Evolutionary conservation across 1,140 invertebrate genomes (phyloP).

Genomic region (Melanaphis sacchari): DNA sequence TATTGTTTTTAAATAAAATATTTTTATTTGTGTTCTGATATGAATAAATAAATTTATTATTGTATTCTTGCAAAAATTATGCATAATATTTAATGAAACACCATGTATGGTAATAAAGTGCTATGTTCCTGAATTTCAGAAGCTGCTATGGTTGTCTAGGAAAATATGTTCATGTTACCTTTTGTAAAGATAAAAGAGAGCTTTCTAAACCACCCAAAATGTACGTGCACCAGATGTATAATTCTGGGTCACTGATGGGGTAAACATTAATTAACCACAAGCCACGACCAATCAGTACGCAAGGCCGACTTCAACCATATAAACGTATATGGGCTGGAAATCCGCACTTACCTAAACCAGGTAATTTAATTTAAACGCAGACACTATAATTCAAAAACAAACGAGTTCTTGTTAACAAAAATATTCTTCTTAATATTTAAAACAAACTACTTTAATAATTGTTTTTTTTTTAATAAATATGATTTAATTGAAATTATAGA

Average conservation of each 20-base stretch:
- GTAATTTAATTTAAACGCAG: slow-evolving; percentile 10
- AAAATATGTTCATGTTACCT: not conserved
- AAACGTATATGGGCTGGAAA: not conserved
- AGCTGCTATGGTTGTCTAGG: not conserved
- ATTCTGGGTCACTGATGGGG: slow-evolving; percentile 21
- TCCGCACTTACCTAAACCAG: not conserved
- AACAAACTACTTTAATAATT: not conserved
- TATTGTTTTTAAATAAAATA: not conserved
- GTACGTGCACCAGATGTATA: slow-evolving; percentile 41
- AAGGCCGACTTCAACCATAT: not conserved
- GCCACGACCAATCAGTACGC: slow-evolving; percentile 34
- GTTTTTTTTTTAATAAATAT: not conserved
- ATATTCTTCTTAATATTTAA: not conserved
- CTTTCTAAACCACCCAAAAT: not conserved
- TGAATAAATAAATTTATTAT: not conserved
- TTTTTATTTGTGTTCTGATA: not conserved
- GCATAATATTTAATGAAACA: not conserved
- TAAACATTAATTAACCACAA: slow-evolving; percentile 50
- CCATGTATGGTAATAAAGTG: not conserved
- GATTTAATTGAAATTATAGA: not conserved
- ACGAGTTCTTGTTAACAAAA: not conserved
- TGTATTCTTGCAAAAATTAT: not conserved
- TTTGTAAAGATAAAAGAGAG: slow-evolving; percentile 36
- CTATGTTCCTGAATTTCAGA: not conserved
- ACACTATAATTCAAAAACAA: slow-evolving; percentile 19